Evolutionary conservation across 2,797 vertebrate species (phyloP).

Genomic region (Huso huso): DNA sequence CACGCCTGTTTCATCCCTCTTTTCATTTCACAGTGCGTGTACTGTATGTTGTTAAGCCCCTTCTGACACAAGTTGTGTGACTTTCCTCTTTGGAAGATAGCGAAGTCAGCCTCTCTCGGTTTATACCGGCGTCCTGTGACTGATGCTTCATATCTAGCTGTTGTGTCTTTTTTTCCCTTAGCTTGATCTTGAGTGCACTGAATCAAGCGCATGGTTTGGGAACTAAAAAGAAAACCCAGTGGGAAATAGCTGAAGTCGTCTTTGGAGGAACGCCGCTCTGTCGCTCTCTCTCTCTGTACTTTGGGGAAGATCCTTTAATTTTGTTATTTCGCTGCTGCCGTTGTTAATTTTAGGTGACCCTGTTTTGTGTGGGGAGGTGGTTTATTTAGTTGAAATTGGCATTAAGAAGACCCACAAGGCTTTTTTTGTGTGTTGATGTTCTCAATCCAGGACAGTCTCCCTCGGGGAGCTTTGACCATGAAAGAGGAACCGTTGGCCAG

Average conservation of each 20-base stretch:
- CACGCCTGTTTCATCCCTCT: constrained; percentile 59
- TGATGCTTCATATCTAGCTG: constrained; percentile 45
- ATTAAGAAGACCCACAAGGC: constrained; percentile 51
- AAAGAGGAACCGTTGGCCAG: constrained; percentile 91
- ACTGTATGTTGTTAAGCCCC: constrained; percentile 36
- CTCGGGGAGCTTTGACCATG: constrained; percentile 86
- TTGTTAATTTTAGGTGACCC: constrained; percentile 65
- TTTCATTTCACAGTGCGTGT: constrained; percentile 55
- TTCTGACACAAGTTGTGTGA: constrained; percentile 51
- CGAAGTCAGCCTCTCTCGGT: no score
- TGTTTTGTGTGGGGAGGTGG: constrained; percentile 48
- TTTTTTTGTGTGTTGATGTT: constrained; percentile 67
- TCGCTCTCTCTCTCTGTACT: constrained; percentile 40
- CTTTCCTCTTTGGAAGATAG: constrained; percentile 31
- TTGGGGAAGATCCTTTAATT: constrained; percentile 45
- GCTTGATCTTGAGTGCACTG: constrained; percentile 48
- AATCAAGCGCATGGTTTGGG: constrained; percentile 43
- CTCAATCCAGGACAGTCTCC: constrained; percentile 89
- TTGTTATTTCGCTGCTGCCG: constrained; percentile 39
- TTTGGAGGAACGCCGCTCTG: constrained; percentile 58
- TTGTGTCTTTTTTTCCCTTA: constrained; percentile 37
- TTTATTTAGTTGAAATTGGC: constrained; percentile 53
- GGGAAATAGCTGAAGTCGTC: constrained; percentile 53
- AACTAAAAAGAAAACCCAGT: constrained; percentile 58
- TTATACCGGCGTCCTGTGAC: constrained; percentile 37